Evolutionary conservation across 2,888 invertebrate species (phyloP).

Genomic region (Sarcophaga variegata): DNA sequence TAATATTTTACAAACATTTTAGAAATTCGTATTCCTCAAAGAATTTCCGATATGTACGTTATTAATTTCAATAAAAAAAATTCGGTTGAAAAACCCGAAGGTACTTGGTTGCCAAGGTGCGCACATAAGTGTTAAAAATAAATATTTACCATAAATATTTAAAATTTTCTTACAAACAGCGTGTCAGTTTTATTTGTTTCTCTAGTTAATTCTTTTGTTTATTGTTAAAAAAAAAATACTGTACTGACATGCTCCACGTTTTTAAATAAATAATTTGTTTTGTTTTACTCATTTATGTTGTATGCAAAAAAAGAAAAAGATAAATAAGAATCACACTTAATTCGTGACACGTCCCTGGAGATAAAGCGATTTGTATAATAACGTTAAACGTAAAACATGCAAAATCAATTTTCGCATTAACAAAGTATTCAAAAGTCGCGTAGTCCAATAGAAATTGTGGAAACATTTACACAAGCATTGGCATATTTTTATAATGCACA

Average conservation of each 20-base stretch:
- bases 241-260: background rate
- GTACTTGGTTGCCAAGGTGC: too few relatives aligned
- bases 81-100: too few relatives aligned
- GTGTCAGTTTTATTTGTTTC: background rate
- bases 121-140: slow-evolving; percentile 27
- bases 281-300: background rate
- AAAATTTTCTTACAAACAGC: slow-evolving; percentile 34
- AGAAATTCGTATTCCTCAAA: too few relatives aligned
- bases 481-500: too few relatives aligned
- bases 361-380: slow-evolving; percentile 34
- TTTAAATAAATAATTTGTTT: background rate
- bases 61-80: too few relatives aligned
- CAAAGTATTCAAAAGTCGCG: background rate
- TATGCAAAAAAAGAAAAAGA: background rate
- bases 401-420: slow-evolving; percentile 51
- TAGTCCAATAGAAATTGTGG: too few relatives aligned
- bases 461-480: too few relatives aligned
- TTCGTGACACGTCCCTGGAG: slow-evolving; percentile 62
- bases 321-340: slow-evolving; percentile 38
- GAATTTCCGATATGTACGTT: too few relatives aligned
- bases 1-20: too few relatives aligned
- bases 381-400: slow-evolving; percentile 45
- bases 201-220: background rate
- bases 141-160: slow-evolving; percentile 58
- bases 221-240: background rate